Evolutionary conservation across 2,797 vertebrate genomes (phyloP).

Genomic region (Phrynocephalus vlangalii): DNA sequence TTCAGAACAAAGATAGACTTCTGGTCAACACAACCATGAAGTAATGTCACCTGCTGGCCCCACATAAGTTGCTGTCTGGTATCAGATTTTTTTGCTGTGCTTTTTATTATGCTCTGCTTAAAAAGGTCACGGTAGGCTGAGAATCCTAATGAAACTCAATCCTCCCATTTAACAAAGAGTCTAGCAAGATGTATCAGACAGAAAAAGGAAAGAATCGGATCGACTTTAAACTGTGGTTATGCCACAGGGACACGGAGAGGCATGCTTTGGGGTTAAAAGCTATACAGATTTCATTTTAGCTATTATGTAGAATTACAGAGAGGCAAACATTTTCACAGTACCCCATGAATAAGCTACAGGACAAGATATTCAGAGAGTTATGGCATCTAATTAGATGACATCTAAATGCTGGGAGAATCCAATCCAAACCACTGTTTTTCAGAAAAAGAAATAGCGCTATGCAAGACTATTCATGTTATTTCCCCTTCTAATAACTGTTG

Average conservation of each 20-base stretch:
- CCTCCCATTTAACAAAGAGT: conserved; percentile 71
- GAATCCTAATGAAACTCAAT: conserved; percentile 75
- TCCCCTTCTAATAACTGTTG: background rate
- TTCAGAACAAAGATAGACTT: conserved; percentile 61
- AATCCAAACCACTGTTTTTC: background rate
- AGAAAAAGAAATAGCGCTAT: background rate
- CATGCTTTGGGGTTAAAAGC: conserved; percentile 34
- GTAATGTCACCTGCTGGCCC: conserved; percentile 70
- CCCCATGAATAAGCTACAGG: background rate
- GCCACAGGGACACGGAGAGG: conserved; percentile 33
- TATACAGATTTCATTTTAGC: background rate
- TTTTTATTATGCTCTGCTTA: conserved; percentile 70
- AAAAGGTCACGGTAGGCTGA: conserved; percentile 71
- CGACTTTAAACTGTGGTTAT: conserved; percentile 49
- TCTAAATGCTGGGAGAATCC: background rate
- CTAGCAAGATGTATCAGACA: conserved; percentile 63
- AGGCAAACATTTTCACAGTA: background rate
- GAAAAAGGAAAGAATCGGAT: conserved; percentile 46
- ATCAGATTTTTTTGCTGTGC: conserved; percentile 66
- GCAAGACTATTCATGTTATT: background rate
- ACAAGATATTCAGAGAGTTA: background rate
- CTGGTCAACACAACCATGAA: conserved; percentile 62
- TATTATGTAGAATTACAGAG: background rate
- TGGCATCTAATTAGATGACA: background rate
- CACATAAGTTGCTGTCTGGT: conserved; percentile 56